Conservation (phyloP, 2,888 invertebrate species). For the Ennomos erosarius region DNA sequence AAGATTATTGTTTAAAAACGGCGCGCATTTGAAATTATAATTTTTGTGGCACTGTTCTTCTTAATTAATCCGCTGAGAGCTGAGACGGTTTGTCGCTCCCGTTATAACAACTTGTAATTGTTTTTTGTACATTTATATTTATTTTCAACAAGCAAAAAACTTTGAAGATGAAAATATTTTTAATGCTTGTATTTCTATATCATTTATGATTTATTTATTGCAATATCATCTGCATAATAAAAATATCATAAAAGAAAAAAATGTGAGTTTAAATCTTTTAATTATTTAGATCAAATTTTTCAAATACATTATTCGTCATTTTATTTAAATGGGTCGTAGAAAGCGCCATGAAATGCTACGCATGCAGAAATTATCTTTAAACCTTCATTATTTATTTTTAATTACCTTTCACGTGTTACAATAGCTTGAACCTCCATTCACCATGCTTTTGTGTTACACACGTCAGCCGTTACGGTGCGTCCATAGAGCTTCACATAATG, state of each 20-base stretch:
- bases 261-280: too few species aligned
- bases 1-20: conserved; percentile 27
- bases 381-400: background rate
- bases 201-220: background rate
- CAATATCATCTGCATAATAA: too few species aligned
- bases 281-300: too few species aligned
- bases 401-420: conserved; percentile 9
- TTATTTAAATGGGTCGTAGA: too few species aligned
- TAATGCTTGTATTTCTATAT: background rate
- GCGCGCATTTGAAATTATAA: conserved; percentile 26
- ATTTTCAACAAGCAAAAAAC: background rate
- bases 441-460: conserved; percentile 10
- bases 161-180: background rate
- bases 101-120: background rate
- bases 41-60: conserved; percentile 16
- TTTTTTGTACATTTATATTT: conserved; percentile 1
- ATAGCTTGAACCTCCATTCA: background rate
- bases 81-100: conserved; percentile 1
- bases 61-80: conserved; percentile 17
- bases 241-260: too few species aligned
- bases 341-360: conserved; percentile 1
- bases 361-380: background rate
- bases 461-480: background rate
- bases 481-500: conserved; percentile 13
- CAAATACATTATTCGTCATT: too few species aligned